These are phyloP conservation scores for Mechanitis mazaeus DNA, from an alignment of 2,888 invertebrate genomes.

Conservation along the genomic window DNA sequence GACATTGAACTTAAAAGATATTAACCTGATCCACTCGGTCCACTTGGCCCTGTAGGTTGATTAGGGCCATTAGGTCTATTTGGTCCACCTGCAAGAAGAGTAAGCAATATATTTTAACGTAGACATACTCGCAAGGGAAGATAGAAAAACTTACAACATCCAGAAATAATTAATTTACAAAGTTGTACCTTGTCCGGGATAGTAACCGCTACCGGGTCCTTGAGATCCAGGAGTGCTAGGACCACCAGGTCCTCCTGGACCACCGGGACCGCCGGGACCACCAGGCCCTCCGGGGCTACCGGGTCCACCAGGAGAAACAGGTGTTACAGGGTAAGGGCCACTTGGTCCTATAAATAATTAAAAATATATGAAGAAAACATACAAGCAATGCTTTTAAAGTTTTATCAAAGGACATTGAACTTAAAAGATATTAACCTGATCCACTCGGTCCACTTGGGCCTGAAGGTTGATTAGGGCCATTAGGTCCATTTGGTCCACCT, in stretches of 20 bases:
- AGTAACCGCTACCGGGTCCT: conserved; percentile 22
- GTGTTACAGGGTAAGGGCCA: background rate
- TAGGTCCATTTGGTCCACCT: conserved; percentile 1
- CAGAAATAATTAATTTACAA: conserved; percentile 18
- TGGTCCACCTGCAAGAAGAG: conserved; percentile 3
- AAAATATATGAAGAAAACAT: background rate
- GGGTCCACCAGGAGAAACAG: background rate
- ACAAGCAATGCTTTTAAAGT: background rate
- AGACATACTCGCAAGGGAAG: no score
- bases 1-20: background rate
- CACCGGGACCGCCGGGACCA: background rate
- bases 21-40: background rate
- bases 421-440: background rate
- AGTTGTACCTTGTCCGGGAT: conserved; percentile 26
- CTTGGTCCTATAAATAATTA: background rate
- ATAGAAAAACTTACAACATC: no score
- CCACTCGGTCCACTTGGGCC: conserved; percentile 20
- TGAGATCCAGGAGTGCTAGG: conserved; percentile 30
- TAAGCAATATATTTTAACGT: no score
- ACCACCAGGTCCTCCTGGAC: conserved; percentile 24
- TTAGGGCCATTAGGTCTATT: conserved; percentile 20
- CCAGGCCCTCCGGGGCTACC: background rate
- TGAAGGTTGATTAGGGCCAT: conserved; percentile 6
- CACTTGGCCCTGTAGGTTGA: conserved; percentile 11
- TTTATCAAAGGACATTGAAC: background rate